These are phyloP conservation scores for Reticulitermes lucifugus DNA, from an alignment of 2,888 invertebrate species.

Conservation along the genomic window DNA sequence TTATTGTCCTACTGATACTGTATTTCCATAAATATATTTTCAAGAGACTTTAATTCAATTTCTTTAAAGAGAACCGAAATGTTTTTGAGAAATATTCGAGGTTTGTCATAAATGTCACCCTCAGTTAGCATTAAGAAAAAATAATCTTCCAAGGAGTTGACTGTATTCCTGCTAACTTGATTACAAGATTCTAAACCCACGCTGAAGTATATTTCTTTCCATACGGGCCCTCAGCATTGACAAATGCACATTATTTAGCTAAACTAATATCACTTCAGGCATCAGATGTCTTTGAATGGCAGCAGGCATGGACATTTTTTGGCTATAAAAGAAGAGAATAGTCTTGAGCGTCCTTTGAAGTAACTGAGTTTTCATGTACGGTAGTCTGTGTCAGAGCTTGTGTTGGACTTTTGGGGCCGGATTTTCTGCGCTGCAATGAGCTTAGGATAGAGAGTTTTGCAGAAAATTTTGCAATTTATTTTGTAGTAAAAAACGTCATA, in stretches of 20 bases:
- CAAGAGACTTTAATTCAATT: background rate
- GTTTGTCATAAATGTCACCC: constrained; percentile 32
- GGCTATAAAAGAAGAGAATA: no score
- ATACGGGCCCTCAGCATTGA: background rate
- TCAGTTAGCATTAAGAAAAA: constrained; percentile 38
- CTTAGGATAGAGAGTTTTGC: no score
- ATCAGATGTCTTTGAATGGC: background rate
- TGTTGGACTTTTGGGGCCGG: no score
- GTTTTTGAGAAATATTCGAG: background rate
- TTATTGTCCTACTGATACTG: background rate
- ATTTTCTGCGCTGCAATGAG: no score
- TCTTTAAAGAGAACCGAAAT: background rate
- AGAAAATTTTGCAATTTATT: no score
- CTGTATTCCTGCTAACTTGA: constrained; percentile 14
- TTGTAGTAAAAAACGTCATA: no score
- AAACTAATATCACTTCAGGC: constrained; percentile 18
- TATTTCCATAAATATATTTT: background rate
- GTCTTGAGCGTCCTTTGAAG: no score
- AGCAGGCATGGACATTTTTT: no score
- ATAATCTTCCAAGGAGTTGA: constrained; percentile 41
- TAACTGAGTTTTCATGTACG: no score
- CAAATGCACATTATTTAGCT: background rate
- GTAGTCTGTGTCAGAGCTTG: no score
- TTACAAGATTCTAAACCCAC: constrained; percentile 11
- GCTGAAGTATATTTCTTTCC: background rate